A percentile compares a stretch with the other conserved stretches of the same genome.
Conservation (phyloP, 1,140 invertebrate species). For the Ips nitidus region DNA sequence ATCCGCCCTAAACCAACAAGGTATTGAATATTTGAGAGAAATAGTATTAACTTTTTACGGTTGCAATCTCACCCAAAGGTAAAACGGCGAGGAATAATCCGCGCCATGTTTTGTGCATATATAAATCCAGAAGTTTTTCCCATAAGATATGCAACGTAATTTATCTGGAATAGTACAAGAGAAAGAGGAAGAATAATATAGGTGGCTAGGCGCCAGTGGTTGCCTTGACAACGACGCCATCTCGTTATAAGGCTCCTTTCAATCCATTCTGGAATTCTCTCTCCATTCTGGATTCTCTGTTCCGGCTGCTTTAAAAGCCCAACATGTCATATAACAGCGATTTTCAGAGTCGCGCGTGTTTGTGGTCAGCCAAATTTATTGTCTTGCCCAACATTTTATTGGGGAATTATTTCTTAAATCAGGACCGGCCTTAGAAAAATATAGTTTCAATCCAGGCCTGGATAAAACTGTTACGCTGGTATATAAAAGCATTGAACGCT, state of each 20-base stretch:
- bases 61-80: slow-evolving; percentile 36
- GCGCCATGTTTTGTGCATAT: slow-evolving; percentile 45
- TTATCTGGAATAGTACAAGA: slow-evolving; percentile 41
- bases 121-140: slow-evolving; percentile 45
- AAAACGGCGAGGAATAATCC: slow-evolving; percentile 37
- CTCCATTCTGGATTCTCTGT: slow-evolving; percentile 10
- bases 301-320: slow-evolving; percentile 27
- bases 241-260: slow-evolving; percentile 33
- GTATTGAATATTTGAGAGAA: no score
- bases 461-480: no score
- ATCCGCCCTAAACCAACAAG: no score
- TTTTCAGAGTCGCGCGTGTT: slow-evolving; percentile 21
- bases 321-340: slow-evolving; percentile 19
- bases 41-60: slow-evolving; percentile 1
- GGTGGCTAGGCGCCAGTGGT: slow-evolving; percentile 44
- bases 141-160: slow-evolving; percentile 46
- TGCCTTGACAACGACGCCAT: slow-evolving; percentile 47
- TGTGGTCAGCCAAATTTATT: slow-evolving; percentile 22
- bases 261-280: slow-evolving; percentile 13
- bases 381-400: neutral
- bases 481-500: no score
- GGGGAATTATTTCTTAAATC: no score
- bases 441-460: no score
- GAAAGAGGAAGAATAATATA: slow-evolving; percentile 38
- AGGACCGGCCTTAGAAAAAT: no score